Evolutionary conservation across 2,888 invertebrate genomes (phyloP), one percentile per base, ranked within the genome.

Genomic region (Drosophila monieri): DNA sequence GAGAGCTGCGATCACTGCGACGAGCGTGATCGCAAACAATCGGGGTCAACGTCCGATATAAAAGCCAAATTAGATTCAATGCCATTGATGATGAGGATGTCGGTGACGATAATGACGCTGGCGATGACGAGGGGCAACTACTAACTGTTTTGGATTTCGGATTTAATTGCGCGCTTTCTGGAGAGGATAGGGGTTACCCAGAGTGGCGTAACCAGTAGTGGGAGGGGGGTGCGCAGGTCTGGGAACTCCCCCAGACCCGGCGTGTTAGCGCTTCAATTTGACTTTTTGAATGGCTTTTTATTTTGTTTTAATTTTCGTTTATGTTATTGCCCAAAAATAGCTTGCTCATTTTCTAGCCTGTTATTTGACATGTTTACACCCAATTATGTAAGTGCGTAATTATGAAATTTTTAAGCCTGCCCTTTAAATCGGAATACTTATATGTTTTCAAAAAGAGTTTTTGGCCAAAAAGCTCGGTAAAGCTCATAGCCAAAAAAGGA

Each of bases 51-150:
- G 68, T 41, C 64, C 68, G 64, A 65, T 65, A 65, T 5, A 55
- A 46, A 35, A 43, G 56, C 39, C 64, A 47, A 68, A 55, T 68
- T 65, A 56, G 56, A 68, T 47, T 68, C 64, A 65, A 65, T 65
- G 64, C 69, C 64, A 67, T 10, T 30, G 30, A 46, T 46, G 37
- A 51, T 49, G 62, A 53, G 21, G 39, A 58, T 39, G 57, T 44
- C 32, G 27, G 5, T 14, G 18, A 49, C 18, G 32, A 32, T 18
- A n/a, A 32, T 43, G 43, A 43, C 21, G 43, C 21, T 10, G 6
- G 2, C 27, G 35, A 39, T 21, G 18, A 54, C 14, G 39, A 41
- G 39, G 60, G 46, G 27, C 21, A 47, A n/a, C 61, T 60, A 39
- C 10, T 37, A 12, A 59, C 35, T 18, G 18, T 60, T 46, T 60